Evolutionary conservation across 2,888 invertebrate species (phyloP).

Genomic region (Coremacera marginata): DNA sequence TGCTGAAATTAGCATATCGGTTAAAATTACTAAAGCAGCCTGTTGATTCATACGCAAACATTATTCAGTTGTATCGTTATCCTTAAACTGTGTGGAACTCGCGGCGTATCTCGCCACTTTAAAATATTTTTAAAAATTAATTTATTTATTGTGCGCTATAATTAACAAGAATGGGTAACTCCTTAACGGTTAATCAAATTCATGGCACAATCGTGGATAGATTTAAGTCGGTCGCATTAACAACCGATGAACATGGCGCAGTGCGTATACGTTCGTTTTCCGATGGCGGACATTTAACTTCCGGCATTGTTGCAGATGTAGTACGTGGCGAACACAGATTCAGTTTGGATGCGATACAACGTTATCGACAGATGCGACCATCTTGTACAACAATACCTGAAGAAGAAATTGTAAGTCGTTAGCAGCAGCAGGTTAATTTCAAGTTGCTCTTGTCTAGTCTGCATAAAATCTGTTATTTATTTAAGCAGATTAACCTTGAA

Average conservation of each 20-base stretch:
- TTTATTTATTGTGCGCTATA: not conserved
- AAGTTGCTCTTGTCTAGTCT: too few species aligned
- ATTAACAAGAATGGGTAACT: conserved; percentile 57
- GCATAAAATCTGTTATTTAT: too few species aligned
- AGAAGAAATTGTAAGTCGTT: conserved; percentile 62
- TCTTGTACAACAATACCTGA: conserved; percentile 64
- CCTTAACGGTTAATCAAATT: conserved; percentile 59
- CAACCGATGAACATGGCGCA: conserved; percentile 59
- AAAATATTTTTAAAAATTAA: not conserved
- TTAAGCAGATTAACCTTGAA: too few species aligned
- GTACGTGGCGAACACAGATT: conserved; percentile 61
- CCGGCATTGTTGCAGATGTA: conserved; percentile 55
- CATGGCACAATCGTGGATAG: conserved; percentile 64
- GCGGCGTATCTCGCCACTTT: not conserved
- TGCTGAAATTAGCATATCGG: conserved; percentile 22
- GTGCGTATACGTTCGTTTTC: conserved; percentile 64
- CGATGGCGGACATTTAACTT: conserved; percentile 58
- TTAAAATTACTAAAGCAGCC: conserved; percentile 44
- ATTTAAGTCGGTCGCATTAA: conserved; percentile 61
- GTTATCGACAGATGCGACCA: conserved; percentile 60
- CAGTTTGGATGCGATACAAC: conserved; percentile 59
- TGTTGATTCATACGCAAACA: conserved; percentile 53
- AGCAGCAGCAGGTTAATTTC: too few species aligned
- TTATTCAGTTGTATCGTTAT: conserved; percentile 59
- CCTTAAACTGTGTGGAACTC: conserved; percentile 56